Percentiles rank a stretch among this genome's conserved stretches.
phyloP scores from a whole-genome alignment of 1,140 invertebrate genomes.

The Centruroides sculpturatus region DNA sequence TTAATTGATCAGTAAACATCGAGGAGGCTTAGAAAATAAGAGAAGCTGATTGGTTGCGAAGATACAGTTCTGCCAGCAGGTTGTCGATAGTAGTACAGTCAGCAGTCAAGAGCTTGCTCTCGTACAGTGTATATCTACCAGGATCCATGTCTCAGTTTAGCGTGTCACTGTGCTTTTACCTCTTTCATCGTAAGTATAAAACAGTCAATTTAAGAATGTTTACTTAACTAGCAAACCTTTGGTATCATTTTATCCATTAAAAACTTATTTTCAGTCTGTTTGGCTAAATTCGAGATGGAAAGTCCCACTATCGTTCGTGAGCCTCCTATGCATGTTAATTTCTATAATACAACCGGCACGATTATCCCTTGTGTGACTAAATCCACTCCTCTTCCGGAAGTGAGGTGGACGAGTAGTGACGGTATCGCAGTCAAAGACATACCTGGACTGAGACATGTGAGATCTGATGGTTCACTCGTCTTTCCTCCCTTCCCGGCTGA shows the following conservation, averaged over 20 bases:
- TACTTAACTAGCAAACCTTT: background rate
- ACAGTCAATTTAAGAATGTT: background rate
- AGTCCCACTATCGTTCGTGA: slow-evolving; percentile 84
- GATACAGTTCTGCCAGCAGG: too few relatives aligned
- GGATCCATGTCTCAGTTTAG: background rate
- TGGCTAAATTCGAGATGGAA: slow-evolving; percentile 1
- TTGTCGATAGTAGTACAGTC: too few relatives aligned
- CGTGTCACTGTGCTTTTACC: background rate
- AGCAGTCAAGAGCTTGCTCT: too few relatives aligned
- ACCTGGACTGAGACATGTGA: slow-evolving; percentile 50
- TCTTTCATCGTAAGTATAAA: background rate
- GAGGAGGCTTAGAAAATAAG: too few relatives aligned
- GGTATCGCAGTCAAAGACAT: slow-evolving; percentile 40
- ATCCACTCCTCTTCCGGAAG: slow-evolving; percentile 75
- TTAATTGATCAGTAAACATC: too few relatives aligned
- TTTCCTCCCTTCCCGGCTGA: slow-evolving; percentile 26
- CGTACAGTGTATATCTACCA: too few relatives aligned
- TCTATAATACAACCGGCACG: slow-evolving; percentile 85
- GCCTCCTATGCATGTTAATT: slow-evolving; percentile 76
- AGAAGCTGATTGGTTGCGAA: too few relatives aligned
- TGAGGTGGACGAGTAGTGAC: slow-evolving; percentile 53
- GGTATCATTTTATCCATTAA: background rate
- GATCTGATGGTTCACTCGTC: slow-evolving; percentile 28
- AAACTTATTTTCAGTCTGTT: too few relatives aligned
- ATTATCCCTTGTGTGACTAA: slow-evolving; percentile 80